phyloP scores from a whole-genome alignment of 1,140 invertebrate genomes.

The Ptiloglossa arizonensis region DNA sequence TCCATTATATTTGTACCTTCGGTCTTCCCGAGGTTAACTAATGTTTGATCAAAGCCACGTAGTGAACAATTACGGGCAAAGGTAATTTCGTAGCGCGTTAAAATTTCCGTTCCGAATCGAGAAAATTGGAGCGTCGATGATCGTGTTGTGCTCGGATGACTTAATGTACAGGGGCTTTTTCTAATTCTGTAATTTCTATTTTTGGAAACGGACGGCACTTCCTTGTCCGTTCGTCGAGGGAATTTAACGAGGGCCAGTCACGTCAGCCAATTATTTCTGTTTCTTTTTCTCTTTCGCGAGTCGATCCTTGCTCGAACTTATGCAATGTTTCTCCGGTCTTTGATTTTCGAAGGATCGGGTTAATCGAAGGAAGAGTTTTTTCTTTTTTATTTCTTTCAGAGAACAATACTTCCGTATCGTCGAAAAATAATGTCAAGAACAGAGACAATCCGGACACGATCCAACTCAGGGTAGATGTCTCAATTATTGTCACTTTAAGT shows the following conservation, averaged over 20 bases:
- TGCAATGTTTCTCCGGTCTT: background rate
- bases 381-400: no score
- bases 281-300: background rate
- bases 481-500: no score
- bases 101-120: background rate
- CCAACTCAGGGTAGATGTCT: no score
- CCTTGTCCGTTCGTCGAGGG: background rate
- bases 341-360: constrained; percentile 24
- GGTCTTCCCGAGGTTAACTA: no score
- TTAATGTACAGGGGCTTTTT: constrained; percentile 37
- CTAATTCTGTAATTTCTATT: constrained; percentile 62
- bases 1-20: no score
- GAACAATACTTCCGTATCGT: no score
- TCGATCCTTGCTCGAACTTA: background rate
- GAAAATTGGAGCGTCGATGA: background rate
- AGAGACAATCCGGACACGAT: no score
- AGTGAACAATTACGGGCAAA: no score
- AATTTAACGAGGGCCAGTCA: constrained; percentile 7
- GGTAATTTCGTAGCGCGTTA: background rate
- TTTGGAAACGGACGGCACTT: constrained; percentile 32
- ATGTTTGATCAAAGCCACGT: no score
- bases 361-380: no score
- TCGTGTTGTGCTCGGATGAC: background rate
- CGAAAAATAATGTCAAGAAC: no score
- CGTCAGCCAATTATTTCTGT: constrained; percentile 9